phyloP scores from a whole-genome alignment of 1,140 invertebrate species.

The Tetramorium simillimum region DNA sequence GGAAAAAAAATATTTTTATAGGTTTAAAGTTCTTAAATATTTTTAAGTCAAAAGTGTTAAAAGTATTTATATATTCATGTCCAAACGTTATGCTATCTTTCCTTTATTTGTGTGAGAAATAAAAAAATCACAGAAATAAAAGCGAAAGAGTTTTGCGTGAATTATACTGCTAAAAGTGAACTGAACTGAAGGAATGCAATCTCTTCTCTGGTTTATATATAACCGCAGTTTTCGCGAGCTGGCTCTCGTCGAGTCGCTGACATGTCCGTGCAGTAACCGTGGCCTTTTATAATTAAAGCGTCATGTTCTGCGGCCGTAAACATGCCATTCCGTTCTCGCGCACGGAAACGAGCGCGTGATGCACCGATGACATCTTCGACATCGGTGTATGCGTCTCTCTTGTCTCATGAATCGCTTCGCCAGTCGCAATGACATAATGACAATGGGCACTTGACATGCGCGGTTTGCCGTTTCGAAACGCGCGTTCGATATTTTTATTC shows the following conservation, averaged over 20 bases:
- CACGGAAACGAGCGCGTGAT: conserved; percentile 29
- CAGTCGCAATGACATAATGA: conserved; percentile 30
- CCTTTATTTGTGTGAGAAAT: background rate
- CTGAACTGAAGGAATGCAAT: background rate
- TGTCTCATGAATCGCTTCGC: background rate
- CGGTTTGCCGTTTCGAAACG: background rate
- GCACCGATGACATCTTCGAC: conserved; percentile 32
- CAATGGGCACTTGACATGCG: conserved; percentile 4
- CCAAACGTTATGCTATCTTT: background rate
- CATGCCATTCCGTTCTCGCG: conserved; percentile 27
- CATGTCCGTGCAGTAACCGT: conserved; percentile 1
- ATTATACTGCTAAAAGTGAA: conserved; percentile 4
- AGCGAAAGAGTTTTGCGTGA: background rate
- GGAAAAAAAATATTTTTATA: background rate
- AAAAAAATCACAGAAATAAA: background rate
- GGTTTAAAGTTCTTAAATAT: background rate
- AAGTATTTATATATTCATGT: background rate
- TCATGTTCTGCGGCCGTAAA: conserved; percentile 32
- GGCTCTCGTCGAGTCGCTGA: conserved; percentile 22
- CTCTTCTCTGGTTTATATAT: conserved; percentile 17
- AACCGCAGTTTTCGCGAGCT: conserved; percentile 8
- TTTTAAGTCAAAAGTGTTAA: background rate
- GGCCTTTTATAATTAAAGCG: conserved; percentile 48
- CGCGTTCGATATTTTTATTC: conserved; percentile 14
- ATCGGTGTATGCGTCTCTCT: background rate